Percentiles rank a stretch among this genome's conserved stretches.
These are phyloP conservation scores for Cyanistes caeruleus DNA, from an alignment of 2,113 vertebrate species.

Conservation along the genomic window DNA sequence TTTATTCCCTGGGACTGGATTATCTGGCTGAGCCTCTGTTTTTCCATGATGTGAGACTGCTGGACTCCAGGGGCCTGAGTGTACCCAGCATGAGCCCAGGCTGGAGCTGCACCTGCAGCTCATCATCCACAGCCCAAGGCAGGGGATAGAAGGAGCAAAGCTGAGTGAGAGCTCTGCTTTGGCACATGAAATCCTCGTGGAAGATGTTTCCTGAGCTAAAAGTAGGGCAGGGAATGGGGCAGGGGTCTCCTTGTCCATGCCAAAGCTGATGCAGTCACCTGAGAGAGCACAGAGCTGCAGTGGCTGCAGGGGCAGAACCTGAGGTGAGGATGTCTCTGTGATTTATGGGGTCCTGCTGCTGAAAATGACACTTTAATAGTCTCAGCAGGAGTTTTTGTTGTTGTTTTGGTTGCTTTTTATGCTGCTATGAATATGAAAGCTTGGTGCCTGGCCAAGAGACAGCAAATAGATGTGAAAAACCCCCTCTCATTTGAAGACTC, in stretches of 20 bases:
- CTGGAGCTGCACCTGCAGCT: not conserved
- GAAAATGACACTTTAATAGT: constrained; percentile 23
- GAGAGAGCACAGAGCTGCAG: not conserved
- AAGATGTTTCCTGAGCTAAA: not conserved
- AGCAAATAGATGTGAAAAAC: not conserved
- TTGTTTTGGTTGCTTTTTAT: constrained; percentile 7
- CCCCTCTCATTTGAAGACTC: not conserved
- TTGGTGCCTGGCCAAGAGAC: constrained; percentile 3
- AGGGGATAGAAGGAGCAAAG: not conserved
- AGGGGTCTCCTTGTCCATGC: not conserved
- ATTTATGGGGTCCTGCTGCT: constrained; percentile 30
- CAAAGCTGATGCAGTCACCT: not conserved
- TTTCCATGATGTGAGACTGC: not conserved
- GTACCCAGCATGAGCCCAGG: not conserved
- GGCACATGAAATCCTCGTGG: not conserved
- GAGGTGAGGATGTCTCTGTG: not conserved
- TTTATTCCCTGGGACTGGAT: not conserved
- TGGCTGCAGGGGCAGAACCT: not conserved
- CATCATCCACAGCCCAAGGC: not conserved
- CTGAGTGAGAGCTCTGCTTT: not conserved
- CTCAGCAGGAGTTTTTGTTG: not conserved
- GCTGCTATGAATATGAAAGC: not conserved
- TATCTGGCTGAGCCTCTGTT: not conserved
- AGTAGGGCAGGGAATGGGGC: not conserved
- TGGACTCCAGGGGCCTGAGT: not conserved